Percentiles rank a stretch among this genome's conserved stretches.
phyloP scores from a whole-genome alignment of 2,797 vertebrate genomes.

The Galago senegalensis region DNA sequence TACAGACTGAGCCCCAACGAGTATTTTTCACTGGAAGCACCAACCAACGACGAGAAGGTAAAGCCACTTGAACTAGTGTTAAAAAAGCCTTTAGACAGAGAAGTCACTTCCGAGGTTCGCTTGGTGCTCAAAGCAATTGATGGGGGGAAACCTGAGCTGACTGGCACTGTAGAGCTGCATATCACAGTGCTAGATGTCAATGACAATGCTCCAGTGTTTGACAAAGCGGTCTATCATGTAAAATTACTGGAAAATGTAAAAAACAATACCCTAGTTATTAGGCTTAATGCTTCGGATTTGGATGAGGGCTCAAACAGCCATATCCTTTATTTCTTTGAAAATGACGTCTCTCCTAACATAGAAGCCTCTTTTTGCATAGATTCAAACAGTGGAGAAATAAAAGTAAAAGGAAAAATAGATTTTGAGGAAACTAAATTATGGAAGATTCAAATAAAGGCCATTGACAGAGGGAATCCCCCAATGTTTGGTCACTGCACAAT shows the following conservation, averaged over 20 bases:
- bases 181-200: conserved; percentile 90
- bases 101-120: conserved; percentile 74
- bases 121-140: conserved; percentile 88
- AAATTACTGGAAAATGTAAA: conserved; percentile 88
- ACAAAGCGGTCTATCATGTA: conserved; percentile 86
- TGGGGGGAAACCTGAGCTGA: conserved; percentile 87
- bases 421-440: conserved; percentile 85
- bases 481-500: conserved; percentile 85
- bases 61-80: conserved; percentile 82
- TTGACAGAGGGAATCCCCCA: conserved; percentile 85
- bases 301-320: conserved; percentile 85
- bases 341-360: conserved; percentile 66
- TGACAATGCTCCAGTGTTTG: conserved; percentile 91
- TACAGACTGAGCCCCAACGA: conserved; percentile 90
- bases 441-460: conserved; percentile 87
- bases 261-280: conserved; percentile 86
- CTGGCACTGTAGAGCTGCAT: conserved; percentile 85
- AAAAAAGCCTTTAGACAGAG: conserved; percentile 85
- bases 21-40: conserved; percentile 89
- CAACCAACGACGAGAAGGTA: conserved; percentile 84
- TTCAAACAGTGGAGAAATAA: conserved; percentile 78
- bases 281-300: conserved; percentile 87
- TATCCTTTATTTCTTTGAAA: conserved; percentile 83
- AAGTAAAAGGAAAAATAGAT: conserved; percentile 68
- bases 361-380: conserved; percentile 78